Conservation (phyloP, 2,797 vertebrate species). For the Sebastes minor region DNA sequence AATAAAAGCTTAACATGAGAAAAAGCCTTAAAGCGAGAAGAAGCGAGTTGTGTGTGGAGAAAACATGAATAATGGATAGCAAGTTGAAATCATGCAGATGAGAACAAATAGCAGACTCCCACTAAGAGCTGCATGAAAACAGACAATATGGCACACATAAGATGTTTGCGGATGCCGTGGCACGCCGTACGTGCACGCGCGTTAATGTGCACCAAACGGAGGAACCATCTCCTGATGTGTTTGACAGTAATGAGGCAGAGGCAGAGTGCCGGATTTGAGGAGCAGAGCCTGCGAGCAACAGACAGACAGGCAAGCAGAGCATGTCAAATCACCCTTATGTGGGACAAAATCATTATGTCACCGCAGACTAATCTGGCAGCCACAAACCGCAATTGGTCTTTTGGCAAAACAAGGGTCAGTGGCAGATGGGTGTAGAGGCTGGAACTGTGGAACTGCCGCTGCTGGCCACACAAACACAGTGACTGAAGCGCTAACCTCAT, state of each 20-base stretch:
- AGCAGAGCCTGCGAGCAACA: constrained; percentile 56
- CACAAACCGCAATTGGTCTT: constrained; percentile 61
- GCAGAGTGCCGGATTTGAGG: constrained; percentile 57
- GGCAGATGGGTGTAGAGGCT: constrained; percentile 61
- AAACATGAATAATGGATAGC: constrained; percentile 75
- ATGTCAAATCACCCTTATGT: constrained; percentile 73
- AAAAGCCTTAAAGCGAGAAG: constrained; percentile 50
- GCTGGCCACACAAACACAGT: constrained; percentile 43
- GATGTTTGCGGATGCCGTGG: neutral
- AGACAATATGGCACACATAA: constrained; percentile 24
- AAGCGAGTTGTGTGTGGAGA: constrained; percentile 48
- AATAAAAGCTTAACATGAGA: constrained; percentile 51
- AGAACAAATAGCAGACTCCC: constrained; percentile 63
- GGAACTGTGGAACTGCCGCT: constrained; percentile 36
- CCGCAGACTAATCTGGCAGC: constrained; percentile 62
- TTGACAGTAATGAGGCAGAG: constrained; percentile 70
- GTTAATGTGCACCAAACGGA: constrained; percentile 29
- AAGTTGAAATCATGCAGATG: constrained; percentile 67
- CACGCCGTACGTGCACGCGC: neutral
- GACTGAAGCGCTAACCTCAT: constrained; percentile 56
- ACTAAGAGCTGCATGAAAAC: constrained; percentile 47
- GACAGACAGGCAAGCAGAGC: constrained; percentile 68
- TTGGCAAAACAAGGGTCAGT: constrained; percentile 64
- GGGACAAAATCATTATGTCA: constrained; percentile 73
- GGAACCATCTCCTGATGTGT: constrained; percentile 48